Percentiles rank a stretch among this genome's conserved stretches.
Conservation (phyloP, 1,140 invertebrate species). For the Belonocnema kinseyi region DNA sequence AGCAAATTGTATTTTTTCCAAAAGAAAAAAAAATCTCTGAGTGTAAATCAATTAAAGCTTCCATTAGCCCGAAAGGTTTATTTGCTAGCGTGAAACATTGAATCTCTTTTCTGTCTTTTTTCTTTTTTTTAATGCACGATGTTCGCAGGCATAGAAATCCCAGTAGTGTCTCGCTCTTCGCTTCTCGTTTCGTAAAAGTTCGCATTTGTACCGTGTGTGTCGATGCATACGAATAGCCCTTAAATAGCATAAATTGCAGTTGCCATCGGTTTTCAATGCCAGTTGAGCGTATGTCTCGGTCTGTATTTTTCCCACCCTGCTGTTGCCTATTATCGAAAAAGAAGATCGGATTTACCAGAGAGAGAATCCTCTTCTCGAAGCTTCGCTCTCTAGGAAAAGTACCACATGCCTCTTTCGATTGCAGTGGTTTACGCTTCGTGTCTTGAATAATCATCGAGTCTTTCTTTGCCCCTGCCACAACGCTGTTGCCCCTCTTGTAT, state of each 20-base stretch:
- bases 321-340: slow-evolving; percentile 23
- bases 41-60: slow-evolving; percentile 19
- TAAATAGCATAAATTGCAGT: slow-evolving; percentile 30
- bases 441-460: slow-evolving; percentile 1
- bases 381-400: slow-evolving; percentile 4
- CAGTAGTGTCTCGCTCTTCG: neutral
- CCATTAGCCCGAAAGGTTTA: slow-evolving; percentile 26
- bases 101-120: slow-evolving; percentile 18
- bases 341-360: slow-evolving; percentile 21
- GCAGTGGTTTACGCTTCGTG: neutral
- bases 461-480: neutral
- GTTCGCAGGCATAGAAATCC: slow-evolving; percentile 17
- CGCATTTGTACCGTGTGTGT: slow-evolving; percentile 22
- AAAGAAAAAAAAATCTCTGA: neutral
- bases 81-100: slow-evolving; percentile 20
- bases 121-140: neutral
- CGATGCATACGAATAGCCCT: slow-evolving; percentile 26
- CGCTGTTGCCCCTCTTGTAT: slow-evolving; percentile 7
- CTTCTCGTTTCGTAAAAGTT: slow-evolving; percentile 15
- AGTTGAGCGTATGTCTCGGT: slow-evolving; percentile 25
- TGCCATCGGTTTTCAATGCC: slow-evolving; percentile 28
- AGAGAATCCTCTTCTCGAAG: neutral
- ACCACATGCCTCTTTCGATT: neutral
- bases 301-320: slow-evolving; percentile 7
- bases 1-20: neutral